A percentile compares a stretch with the other conserved stretches of the same genome.
phyloP scores from a whole-genome alignment of 1,140 invertebrate species.

The Bombus haemorrhoidalis region DNA sequence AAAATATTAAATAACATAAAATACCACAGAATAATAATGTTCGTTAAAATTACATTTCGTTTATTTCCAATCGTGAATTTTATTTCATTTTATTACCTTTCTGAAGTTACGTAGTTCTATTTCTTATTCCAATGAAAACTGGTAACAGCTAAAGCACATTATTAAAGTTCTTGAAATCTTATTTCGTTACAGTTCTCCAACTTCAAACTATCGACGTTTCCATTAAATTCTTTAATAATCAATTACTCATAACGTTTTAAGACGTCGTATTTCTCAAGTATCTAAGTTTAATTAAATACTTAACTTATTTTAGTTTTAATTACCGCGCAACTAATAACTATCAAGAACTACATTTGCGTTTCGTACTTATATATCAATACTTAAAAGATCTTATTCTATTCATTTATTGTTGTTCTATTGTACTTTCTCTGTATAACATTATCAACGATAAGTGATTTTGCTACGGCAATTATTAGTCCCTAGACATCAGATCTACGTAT shows the following conservation, averaged over 20 bases:
- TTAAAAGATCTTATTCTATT: too few relatives aligned
- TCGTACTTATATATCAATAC: not conserved
- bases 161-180: constrained; percentile 11
- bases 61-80: not conserved
- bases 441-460: too few relatives aligned
- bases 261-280: not conserved
- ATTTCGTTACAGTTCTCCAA: not conserved
- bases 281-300: not conserved
- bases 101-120: not conserved
- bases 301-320: too few relatives aligned
- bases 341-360: not conserved
- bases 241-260: not conserved
- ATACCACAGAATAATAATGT: not conserved
- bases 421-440: too few relatives aligned
- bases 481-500: not conserved
- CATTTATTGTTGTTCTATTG: too few relatives aligned
- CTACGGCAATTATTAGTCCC: not conserved
- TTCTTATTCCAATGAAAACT: constrained; percentile 4
- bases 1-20: not conserved
- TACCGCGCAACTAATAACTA: not conserved
- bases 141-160: not conserved
- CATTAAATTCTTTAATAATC: not conserved
- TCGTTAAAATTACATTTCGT: not conserved
- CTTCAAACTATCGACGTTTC: not conserved
- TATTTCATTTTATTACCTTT: not conserved